Conservation (phyloP, 2,113 vertebrate genomes). For the Agelaius tricolor region DNA sequence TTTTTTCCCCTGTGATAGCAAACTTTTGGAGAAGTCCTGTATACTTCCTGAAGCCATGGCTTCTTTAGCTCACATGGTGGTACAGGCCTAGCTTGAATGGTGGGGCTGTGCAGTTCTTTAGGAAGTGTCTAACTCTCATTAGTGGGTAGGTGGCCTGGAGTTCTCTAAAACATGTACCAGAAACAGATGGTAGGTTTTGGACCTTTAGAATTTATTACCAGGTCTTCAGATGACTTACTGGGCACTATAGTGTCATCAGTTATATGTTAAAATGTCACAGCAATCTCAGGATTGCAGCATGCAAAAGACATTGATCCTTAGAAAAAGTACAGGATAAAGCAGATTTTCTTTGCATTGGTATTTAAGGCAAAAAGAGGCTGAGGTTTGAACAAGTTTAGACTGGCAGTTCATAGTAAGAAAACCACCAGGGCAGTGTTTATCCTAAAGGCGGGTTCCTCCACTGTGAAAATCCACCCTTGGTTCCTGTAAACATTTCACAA, state of each 20-base stretch:
- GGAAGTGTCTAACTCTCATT: not conserved
- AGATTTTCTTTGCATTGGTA: not conserved
- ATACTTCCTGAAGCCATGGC: not conserved
- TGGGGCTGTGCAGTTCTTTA: not conserved
- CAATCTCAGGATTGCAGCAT: not conserved
- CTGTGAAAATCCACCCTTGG: not conserved
- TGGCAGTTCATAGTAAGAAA: not conserved
- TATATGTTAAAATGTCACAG: not conserved
- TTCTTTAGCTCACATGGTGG: not conserved
- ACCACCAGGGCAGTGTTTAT: not conserved
- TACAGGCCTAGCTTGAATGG: not conserved
- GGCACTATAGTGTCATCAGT: not conserved
- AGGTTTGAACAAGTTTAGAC: not conserved
- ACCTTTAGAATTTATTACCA: not conserved
- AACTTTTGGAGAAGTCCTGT: not conserved
- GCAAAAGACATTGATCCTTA: not conserved
- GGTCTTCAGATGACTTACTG: not conserved
- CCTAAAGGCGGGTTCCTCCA: not conserved
- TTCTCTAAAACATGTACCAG: not conserved
- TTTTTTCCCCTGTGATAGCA: not conserved
- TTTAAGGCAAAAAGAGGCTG: not conserved
- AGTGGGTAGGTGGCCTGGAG: not conserved
- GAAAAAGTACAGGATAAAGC: not conserved
- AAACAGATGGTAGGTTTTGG: not conserved
- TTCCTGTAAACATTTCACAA: not conserved